These are phyloP conservation scores for Pristis pectinata DNA, from an alignment of 2,797 vertebrate genomes.

Conservation along the genomic window DNA sequence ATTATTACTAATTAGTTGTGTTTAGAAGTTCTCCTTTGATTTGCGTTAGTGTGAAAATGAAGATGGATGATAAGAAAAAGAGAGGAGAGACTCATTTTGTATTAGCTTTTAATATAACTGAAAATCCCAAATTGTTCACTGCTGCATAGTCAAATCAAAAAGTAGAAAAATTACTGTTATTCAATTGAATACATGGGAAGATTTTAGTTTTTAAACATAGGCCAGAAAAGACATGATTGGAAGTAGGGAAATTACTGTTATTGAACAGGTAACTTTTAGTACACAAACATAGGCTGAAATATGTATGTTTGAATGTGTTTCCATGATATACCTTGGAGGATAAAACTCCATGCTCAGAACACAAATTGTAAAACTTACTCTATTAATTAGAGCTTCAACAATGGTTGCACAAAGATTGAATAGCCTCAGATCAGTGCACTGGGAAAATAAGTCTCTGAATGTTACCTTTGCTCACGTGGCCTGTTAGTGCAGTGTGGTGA, in stretches of 20 bases:
- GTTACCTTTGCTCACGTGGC: too few species aligned
- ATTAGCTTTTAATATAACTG: background rate
- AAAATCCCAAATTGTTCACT: background rate
- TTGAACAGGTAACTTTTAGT: too few species aligned
- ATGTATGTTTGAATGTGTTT: too few species aligned
- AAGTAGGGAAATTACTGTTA: too few species aligned
- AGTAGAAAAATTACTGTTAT: background rate
- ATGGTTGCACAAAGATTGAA: background rate
- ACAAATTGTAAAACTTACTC: background rate
- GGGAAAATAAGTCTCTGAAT: background rate
- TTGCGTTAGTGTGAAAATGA: background rate
- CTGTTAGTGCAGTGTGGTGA: too few species aligned
- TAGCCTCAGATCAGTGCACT: background rate
- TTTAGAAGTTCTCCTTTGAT: background rate
- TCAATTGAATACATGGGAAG: background rate
- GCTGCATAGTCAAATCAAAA: background rate
- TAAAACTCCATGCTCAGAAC: background rate
- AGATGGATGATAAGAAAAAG: background rate
- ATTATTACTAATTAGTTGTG: background rate
- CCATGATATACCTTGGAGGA: background rate
- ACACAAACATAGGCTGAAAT: too few species aligned
- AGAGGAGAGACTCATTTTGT: background rate
- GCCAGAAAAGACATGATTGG: background rate
- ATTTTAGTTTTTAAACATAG: background rate
- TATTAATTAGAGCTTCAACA: background rate